Conservation (phyloP, 2,113 vertebrate genomes). For the Charadrius vociferus region DNA sequence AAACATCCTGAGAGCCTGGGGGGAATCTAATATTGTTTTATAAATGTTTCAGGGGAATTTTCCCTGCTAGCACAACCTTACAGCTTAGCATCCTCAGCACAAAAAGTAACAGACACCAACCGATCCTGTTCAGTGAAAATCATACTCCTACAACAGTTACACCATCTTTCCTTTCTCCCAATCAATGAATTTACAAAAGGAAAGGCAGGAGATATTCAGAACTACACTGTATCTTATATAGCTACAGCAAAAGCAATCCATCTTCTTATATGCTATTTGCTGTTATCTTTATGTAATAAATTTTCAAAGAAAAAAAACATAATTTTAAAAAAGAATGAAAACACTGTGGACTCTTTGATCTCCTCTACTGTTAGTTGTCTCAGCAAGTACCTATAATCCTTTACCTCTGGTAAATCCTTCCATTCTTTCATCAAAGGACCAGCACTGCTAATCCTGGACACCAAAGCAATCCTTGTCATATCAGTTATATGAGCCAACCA, state of each 20-base stretch:
- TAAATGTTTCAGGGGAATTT: not conserved
- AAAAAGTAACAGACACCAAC: not conserved
- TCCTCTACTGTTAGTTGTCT: not conserved
- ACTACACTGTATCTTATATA: not conserved
- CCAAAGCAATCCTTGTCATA: not conserved
- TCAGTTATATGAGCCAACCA: not conserved
- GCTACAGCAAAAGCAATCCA: not conserved
- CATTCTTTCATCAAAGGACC: not conserved
- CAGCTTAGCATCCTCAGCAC: not conserved
- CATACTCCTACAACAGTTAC: not conserved
- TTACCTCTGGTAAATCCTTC: not conserved
- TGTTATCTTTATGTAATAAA: not conserved
- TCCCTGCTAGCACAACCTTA: not conserved
- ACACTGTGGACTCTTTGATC: not conserved
- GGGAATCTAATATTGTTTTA: not conserved
- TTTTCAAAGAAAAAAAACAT: not conserved
- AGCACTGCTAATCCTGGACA: not conserved
- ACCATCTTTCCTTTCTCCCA: not conserved
- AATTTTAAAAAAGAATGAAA: not conserved
- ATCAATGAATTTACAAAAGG: not conserved
- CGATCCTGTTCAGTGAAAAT: not conserved
- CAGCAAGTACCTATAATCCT: not conserved
- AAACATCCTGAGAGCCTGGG: not conserved
- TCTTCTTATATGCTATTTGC: not conserved
- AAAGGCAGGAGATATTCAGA: not conserved